phyloP scores from a whole-genome alignment of 2,888 invertebrate species.

The Trachelus iudaicus region DNA sequence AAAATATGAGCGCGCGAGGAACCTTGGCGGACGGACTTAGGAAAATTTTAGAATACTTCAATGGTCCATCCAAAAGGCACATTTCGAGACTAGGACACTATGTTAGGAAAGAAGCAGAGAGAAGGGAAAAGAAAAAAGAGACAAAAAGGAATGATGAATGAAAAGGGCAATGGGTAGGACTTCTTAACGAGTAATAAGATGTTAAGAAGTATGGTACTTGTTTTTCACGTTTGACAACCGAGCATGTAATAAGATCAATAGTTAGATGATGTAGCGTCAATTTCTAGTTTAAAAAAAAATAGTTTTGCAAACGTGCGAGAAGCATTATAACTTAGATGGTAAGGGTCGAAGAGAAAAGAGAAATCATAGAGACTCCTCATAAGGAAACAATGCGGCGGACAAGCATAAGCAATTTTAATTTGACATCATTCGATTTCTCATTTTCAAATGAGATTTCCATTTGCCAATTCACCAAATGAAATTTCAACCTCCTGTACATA shows the following conservation, averaged over 20 bases:
- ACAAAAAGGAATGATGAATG: background rate
- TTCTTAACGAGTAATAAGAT: background rate
- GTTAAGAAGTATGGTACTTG: background rate
- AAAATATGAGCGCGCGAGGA: background rate
- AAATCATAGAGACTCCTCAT: background rate
- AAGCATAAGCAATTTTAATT: slow-evolving; percentile 29
- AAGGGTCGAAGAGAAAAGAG: background rate
- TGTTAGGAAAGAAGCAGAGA: slow-evolving; percentile 8
- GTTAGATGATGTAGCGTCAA: slow-evolving; percentile 30
- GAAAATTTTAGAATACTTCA: background rate
- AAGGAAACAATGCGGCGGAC: slow-evolving; percentile 4
- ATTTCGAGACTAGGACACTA: background rate
- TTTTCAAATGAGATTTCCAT: background rate
- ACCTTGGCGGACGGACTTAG: background rate
- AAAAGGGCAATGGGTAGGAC: background rate
- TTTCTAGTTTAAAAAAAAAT: slow-evolving; percentile 2
- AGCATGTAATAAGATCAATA: slow-evolving; percentile 9
- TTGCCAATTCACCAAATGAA: background rate
- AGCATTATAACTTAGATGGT: background rate
- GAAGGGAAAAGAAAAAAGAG: slow-evolving; percentile 15
- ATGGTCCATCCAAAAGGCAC: background rate
- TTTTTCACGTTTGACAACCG: background rate
- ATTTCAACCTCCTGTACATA: background rate
- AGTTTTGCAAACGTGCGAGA: background rate
- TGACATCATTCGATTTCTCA: background rate